Evolutionary conservation across 2,888 invertebrate genomes (phyloP).

Genomic region (Nymphalis c-album): DNA sequence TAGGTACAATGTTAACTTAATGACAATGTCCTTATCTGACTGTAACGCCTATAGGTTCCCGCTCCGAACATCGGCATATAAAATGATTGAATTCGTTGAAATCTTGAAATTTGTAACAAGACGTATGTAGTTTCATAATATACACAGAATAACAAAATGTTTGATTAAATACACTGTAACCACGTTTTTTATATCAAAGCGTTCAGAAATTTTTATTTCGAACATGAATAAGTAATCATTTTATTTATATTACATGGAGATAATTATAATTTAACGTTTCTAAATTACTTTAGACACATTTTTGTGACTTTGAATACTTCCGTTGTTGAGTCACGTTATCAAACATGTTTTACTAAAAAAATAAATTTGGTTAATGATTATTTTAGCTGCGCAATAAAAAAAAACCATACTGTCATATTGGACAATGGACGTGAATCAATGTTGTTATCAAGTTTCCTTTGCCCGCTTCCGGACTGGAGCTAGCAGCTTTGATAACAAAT

Average conservation of each 20-base stretch:
- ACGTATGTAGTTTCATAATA: neutral
- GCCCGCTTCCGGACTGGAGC: conserved; percentile 64
- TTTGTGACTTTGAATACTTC: no score
- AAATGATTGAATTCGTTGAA: neutral
- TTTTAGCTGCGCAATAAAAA: conserved; percentile 11
- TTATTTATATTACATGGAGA: no score
- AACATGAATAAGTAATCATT: no score
- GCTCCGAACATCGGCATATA: neutral
- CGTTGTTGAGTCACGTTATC: no score
- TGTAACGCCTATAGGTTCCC: neutral
- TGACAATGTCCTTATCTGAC: conserved; percentile 28
- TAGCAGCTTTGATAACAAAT: conserved; percentile 61
- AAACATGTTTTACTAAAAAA: neutral
- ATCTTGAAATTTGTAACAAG: neutral
- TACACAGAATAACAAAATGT: neutral
- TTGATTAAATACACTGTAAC: neutral
- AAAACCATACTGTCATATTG: conserved; percentile 47
- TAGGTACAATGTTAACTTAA: conserved; percentile 31
- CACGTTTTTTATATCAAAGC: no score
- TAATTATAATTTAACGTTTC: no score
- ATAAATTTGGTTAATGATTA: neutral
- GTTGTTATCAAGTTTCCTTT: conserved; percentile 74
- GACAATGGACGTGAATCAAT: conserved; percentile 63
- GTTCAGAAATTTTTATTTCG: no score
- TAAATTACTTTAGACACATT: no score